Evolutionary conservation across 2,113 vertebrate species (phyloP), one percentile per base, ranked within the genome.

Genomic region (Phalacrocorax carbo): DNA sequence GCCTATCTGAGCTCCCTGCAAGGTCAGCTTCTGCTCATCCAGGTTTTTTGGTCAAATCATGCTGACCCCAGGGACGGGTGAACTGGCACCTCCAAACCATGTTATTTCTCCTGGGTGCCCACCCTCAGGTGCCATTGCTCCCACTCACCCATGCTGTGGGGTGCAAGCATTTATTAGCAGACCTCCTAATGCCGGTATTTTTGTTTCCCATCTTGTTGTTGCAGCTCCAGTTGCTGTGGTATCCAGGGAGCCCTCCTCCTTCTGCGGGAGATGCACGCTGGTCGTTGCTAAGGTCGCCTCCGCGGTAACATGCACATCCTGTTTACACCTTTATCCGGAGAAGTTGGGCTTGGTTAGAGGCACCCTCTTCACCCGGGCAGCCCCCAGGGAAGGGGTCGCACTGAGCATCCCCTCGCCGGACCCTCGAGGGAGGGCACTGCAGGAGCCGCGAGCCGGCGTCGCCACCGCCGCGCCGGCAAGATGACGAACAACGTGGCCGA

Each of bases 401-500:
- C 36, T 12, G 29, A 88, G 88, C 57, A 23, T 54, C 86, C 30
- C 49, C 51, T 9, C 11, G 2, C 57, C 32, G 48, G 73, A 91
- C 57, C 80, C 68, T 73, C 32, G 6, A 77, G 66, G 77, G n/a
- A 69, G 29, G 79, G 30, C 4, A 9, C 15, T 2, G 51, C 79
- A 30, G 90, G 51, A 89, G 77, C 90, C 23, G 5, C 64, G 2
- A 34, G 88, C 68, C 72, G 46, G 64, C 2, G 4, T 29, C 11
- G 1, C 61, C 4, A 9, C 2, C 49, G 0, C 60, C 0, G 40
- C 11, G 11, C 61, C 49, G 38, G 52, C 85, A 73, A 95, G 91
- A 99, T 99, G 99, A 99, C 99, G 16, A 99, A 99, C 97, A 99
- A 99, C 97, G 98, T 98, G 64, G 98, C 98, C 1, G 99, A 99